phyloP scores from a whole-genome alignment of 2,888 invertebrate species.

The Drosophila mercatorum region DNA sequence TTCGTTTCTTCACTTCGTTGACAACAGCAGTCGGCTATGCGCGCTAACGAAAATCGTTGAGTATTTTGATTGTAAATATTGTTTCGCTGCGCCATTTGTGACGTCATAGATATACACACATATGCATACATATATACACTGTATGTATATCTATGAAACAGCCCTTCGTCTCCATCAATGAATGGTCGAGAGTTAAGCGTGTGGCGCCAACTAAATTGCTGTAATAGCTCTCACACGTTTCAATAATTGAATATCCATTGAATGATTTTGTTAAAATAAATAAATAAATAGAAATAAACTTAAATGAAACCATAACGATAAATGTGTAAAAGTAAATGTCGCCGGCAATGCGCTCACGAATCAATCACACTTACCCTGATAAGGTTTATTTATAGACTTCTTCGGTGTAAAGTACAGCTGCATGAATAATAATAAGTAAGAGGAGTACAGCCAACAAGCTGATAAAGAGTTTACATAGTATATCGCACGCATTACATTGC shows the following conservation, averaged over 20 bases:
- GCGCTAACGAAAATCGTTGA: conserved; percentile 6
- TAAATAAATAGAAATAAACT: not conserved
- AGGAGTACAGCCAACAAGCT: not conserved
- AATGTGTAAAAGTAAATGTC: not conserved
- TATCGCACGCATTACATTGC: not conserved
- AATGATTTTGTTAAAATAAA: not conserved
- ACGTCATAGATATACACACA: conserved; percentile 33
- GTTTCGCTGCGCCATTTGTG: conserved; percentile 53
- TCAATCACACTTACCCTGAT: conserved; percentile 21
- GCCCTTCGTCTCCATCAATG: conserved; percentile 22
- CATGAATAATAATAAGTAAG: conserved; percentile 1
- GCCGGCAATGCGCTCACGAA: not conserved
- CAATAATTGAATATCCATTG: conserved; percentile 11
- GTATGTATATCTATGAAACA: conserved; percentile 1
- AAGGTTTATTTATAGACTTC: conserved; percentile 23
- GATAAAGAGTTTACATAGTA: conserved; percentile 8
- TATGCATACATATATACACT: too few species aligned
- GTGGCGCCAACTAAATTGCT: conserved; percentile 22
- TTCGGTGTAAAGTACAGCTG: conserved; percentile 14
- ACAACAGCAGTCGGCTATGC: conserved; percentile 27
- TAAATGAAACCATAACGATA: not conserved
- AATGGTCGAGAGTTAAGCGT: conserved; percentile 16
- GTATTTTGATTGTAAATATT: conserved; percentile 46
- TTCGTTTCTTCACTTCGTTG: conserved; percentile 7
- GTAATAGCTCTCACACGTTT: conserved; percentile 2